Evolutionary conservation across 2,888 invertebrate species (phyloP), one percentile per base, ranked within the genome.

Genomic region (Oligia latruncula): DNA sequence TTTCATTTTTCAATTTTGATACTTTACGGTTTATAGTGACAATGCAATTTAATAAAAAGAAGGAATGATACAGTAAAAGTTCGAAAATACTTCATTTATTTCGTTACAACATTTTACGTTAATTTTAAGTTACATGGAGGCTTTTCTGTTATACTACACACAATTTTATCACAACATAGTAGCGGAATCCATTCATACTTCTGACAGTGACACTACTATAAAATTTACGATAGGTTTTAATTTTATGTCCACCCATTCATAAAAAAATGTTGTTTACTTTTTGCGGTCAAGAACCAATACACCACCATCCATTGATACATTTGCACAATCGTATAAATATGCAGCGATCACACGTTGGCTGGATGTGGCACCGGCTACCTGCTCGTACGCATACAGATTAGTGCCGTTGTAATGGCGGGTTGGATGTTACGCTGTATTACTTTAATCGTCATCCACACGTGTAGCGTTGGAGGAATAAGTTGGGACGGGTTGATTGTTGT

Each of bases 401-500:
- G 91, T 93, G 92, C 86, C 86, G 90, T 87, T 88, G 91, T 93
- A 93, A 94, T 93, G 92, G 91, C 90, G 91, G 92, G 91, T 93
- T 88, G 92, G 92, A 93, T 93, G 94, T 93, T 93, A 94, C 93
- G 94, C 92, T 91, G 90, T 94, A 93, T 95, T 95, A 95, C 93
- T 95, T 95, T 95, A 95, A 95, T 95, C 93, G 93, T 92, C 93
- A 95, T 94, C 93, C 94, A 94, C 92, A 92, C 89, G 73, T 84
- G 94, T 94, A 95, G 71, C 80, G 94, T 91, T 82, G 72, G 79
- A 83, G n/a, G 1, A 78, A 74, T 49, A 72, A 77, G 71, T 62
- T 49, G n/a, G 13, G 15, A 15, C 62, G 3, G 29, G 8, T 60
- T 29, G 4, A 35, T 35, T 66, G 20, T 9, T 65, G 1, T 35